These are phyloP conservation scores for Beris chalybata DNA, from an alignment of 2,888 invertebrate genomes.

Conservation along the genomic window DNA sequence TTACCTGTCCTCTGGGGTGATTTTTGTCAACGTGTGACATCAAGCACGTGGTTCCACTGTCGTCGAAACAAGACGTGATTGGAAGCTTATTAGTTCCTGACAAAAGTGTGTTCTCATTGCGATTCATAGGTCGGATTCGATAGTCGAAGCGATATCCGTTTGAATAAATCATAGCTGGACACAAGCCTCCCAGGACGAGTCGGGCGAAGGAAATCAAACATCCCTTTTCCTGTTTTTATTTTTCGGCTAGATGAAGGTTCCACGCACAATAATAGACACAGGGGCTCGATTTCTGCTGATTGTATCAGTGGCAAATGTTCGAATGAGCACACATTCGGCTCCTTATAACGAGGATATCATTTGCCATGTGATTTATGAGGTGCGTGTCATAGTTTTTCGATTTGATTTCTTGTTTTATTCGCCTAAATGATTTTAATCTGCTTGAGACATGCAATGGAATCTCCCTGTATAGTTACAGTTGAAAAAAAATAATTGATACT, in stretches of 20 bases:
- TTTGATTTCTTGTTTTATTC: no score
- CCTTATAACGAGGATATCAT: constrained; percentile 3
- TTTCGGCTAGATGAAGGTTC: background rate
- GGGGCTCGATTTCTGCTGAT: background rate
- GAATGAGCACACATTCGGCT: constrained; percentile 3
- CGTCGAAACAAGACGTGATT: constrained; percentile 31
- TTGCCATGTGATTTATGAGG: constrained; percentile 1
- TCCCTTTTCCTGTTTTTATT: background rate
- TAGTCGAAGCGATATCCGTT: constrained; percentile 25
- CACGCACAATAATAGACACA: background rate
- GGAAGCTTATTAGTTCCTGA: constrained; percentile 22
- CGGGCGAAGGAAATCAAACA: background rate
- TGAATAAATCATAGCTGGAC: constrained; percentile 20
- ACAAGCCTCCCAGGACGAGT: background rate
- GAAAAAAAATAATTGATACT: no score
- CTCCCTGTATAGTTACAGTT: no score
- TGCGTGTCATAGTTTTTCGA: no score
- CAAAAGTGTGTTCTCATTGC: background rate
- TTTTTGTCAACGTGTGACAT: constrained; percentile 40
- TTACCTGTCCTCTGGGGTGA: constrained; percentile 16
- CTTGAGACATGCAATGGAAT: no score
- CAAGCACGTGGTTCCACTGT: constrained; percentile 37
- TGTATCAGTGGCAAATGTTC: background rate
- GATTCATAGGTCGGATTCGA: background rate
- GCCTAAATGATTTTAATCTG: no score